These are phyloP conservation scores for Ceratotherium simum DNA, from an alignment of 2,113 vertebrate genomes.

Conservation along the genomic window DNA sequence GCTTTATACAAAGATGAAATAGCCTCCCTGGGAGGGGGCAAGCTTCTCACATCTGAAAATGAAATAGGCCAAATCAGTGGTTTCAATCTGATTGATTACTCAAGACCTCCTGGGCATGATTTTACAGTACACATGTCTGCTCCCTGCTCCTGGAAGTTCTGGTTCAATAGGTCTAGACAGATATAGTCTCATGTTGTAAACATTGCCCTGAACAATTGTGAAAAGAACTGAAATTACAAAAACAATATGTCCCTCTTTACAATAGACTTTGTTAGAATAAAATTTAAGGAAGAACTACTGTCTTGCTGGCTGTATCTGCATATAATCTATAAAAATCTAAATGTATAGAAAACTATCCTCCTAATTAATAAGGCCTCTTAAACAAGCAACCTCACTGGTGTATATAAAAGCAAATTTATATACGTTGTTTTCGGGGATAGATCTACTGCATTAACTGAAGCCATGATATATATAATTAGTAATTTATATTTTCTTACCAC, in stretches of 20 bases:
- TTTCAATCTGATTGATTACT: conserved; percentile 45
- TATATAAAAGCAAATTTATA: neutral
- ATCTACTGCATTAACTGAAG: neutral
- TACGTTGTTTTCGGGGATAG: neutral
- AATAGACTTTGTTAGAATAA: neutral
- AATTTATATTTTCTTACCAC: neutral
- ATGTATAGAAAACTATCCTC: neutral
- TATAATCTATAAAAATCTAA: neutral
- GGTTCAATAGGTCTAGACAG: conserved; percentile 7
- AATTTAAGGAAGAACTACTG: conserved; percentile 12
- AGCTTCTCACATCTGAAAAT: conserved; percentile 24
- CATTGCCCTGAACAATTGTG: neutral
- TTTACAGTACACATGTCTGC: neutral
- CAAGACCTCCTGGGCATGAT: neutral
- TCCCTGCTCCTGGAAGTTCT: neutral
- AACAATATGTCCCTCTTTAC: neutral
- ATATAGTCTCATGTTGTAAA: neutral
- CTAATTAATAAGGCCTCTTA: neutral
- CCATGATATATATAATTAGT: neutral
- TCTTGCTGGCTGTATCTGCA: neutral
- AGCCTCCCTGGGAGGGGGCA: neutral
- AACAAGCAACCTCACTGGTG: neutral
- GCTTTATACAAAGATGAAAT: neutral
- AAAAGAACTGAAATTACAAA: neutral
- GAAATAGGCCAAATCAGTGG: conserved; percentile 26